Base-by-base conservation (phyloP, 2,113 vertebrate species). In the Zapornia atra region DNA sequence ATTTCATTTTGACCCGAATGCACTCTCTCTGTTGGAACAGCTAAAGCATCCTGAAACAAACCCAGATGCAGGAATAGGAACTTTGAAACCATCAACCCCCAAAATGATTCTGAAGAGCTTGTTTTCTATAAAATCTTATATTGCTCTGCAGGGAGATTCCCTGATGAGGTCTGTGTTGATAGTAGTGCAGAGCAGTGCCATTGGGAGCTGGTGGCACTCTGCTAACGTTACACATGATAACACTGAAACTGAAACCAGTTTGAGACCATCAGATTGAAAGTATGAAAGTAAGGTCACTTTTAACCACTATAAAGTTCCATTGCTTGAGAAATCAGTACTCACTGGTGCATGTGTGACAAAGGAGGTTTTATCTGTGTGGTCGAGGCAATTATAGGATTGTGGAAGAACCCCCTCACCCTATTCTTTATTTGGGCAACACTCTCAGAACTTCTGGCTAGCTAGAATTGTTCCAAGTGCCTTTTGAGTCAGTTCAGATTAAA, bases 401-500 rank as follows among this genome's bases (percentile, higher is more conserved):
- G 94, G 86, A 82, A 88, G 69, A 87, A 84, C 61, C 44, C 44
- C 17, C 44, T 8, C 44, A 46, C 17, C 44, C 44, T 46, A 36
- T 48, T 40, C 36, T 21, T 90, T 89, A 44, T 92, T 76, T 33
- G 82, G n/a, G 61, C 71, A 91, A 53, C 86, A 82, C 91, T 97
- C 96, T 80, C 90, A 75, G 93, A 97, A 94, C 75, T 92, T 90
- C 12, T 25, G 42, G 86, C 82, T 96, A 92, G 46, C 92, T 88
- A 56, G 86, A 88, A 48, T 76, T 94, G 90, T 94, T 96, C 90
- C 70, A 79, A n/a, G 46, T 77, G 94, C 91, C 96, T 66, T 97
- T 94, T 92, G 69, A 96, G 85, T 95, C 93, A 94, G 82, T 92
- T 97, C 88, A 88, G 94, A 79, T 97, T 91, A 95, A 96, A 97